Base-by-base conservation (phyloP, 2,888 invertebrate genomes). In the Chalcis sispes region DNA sequence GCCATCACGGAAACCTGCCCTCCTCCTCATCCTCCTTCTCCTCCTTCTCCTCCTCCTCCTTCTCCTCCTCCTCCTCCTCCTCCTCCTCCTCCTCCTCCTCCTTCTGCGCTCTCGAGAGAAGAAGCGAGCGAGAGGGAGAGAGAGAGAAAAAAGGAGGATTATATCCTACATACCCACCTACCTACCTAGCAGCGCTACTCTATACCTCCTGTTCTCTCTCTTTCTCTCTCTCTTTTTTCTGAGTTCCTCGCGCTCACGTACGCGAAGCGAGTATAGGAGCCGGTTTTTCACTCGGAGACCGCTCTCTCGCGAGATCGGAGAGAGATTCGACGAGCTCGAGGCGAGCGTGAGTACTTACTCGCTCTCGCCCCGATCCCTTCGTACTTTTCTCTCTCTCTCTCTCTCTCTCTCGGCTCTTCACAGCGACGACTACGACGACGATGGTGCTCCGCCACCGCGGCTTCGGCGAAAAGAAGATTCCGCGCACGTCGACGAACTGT, bases 1-100 rank as follows among this genome's bases (percentile, higher is more conserved):
- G 27, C 10, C 62, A 58, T 71, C 84, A 83, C 84, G 85, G 84
- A 86, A 86, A 87, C 84, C 84, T 84, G 78, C 59, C 75, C 54
- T 15, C 3, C 4, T 46, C 13, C 67, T 46, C 56, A 27, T 29
- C 7, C 7, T 15, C 69, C 27, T 46, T 32, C 29, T n/a, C 70
- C n/a, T 27, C n/a, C 13, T 25, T 15, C 13, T 56, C 54, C 25
- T 56, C 13, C 62, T 29, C 25, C 25, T 25, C 8, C 42, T 25
- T 7, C 52, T 46, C 5, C 10, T 77, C 77, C 54, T n/a, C 64
- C 25, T 25, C 5, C 54, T 32, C 23, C 46, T 50, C 29, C n/a
- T 32, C 36, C n/a, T 25, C 18, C 36, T 36, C 15, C 40, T 23
- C 2, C 25, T 25, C 40, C 29, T 27, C 7, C 32, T 56, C 32